Evolutionary conservation across 2,113 vertebrate genomes (phyloP), one percentile per base, ranked within the genome.

Genomic region (Jaculus jaculus): DNA sequence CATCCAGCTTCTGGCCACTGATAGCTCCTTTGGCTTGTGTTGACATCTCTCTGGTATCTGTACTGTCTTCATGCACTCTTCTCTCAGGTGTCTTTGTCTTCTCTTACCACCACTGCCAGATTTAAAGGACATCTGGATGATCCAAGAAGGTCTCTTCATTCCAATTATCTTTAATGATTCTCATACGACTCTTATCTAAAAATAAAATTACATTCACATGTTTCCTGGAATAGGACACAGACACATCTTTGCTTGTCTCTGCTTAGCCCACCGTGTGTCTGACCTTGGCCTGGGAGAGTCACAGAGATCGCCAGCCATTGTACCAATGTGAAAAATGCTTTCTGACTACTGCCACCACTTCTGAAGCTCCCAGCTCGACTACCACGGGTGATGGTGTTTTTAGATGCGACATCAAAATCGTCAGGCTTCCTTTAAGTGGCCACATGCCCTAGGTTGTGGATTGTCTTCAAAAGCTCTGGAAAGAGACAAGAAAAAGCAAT

Each of bases 401-500:
- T 17, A 69, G 69, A 58, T 18, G 26, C 80, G 54, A 42, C 78
- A 32, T 30, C 32, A 82, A 16, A 18, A 51, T 37, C 7, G 71
- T 12, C 21, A 80, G 39, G 4, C 18, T 47, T n/a, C 20, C 7
- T 66, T 63, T 23, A 72, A 81, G 34, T 51, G 30, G 17, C 7
- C 24, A 51, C 1, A 6, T 21, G 30, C 58, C 12, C 0, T 51
- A 12, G 51, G 54, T 23, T 39, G 15, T 61, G 63, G 21, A 78
- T 66, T 77, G 37, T 68, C 66, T 16, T 68, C 13, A 58, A 54
- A 88, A 42, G 11, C 30, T 90, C 28, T 86, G 47, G 15, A 88
- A 77, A 93, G 63, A 66, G 6, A 37, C 58, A 32, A 84, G 34
- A 87, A 75, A 65, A 51, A 93, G 12, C 93, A 87, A 84, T 47